Conservation (phyloP, 2,113 vertebrate species). For the Pelvicachromis taeniatus region DNA sequence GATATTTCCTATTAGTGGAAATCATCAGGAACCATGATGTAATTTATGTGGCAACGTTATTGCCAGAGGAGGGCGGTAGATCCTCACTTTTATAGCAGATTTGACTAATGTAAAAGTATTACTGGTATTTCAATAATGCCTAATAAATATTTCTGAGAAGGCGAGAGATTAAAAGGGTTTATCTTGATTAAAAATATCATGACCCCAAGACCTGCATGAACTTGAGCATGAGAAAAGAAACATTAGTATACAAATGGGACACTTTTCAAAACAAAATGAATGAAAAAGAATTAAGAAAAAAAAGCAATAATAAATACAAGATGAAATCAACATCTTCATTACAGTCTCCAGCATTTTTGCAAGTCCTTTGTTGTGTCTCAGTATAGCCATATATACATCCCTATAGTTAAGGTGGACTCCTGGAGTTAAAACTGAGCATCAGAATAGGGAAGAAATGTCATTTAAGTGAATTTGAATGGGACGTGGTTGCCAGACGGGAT, state of each 20-base stretch:
- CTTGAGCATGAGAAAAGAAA: background rate
- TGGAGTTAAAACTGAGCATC: background rate
- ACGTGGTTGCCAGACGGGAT: background rate
- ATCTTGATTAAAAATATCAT: background rate
- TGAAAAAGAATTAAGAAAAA: background rate
- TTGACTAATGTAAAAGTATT: background rate
- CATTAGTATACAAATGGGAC: background rate
- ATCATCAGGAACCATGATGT: conserved; percentile 65
- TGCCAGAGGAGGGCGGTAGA: conserved; percentile 55
- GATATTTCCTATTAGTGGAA: conserved; percentile 55
- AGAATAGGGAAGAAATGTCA: background rate
- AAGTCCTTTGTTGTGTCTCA: background rate
- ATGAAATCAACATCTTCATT: background rate
- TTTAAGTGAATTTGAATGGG: background rate
- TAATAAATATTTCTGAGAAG: background rate
- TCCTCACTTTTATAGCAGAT: background rate
- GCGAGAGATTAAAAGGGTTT: background rate
- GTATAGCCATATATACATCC: background rate
- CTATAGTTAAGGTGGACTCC: background rate
- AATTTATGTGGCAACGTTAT: conserved; percentile 16
- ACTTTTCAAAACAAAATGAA: background rate
- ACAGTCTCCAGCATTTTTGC: background rate
- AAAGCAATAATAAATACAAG: background rate
- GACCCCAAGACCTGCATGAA: background rate
- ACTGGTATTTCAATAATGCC: background rate